A percentile compares a stretch with the other conserved stretches of the same genome.
phyloP scores from a whole-genome alignment of 2,888 invertebrate genomes.

The Diaprepes abbreviatus region DNA sequence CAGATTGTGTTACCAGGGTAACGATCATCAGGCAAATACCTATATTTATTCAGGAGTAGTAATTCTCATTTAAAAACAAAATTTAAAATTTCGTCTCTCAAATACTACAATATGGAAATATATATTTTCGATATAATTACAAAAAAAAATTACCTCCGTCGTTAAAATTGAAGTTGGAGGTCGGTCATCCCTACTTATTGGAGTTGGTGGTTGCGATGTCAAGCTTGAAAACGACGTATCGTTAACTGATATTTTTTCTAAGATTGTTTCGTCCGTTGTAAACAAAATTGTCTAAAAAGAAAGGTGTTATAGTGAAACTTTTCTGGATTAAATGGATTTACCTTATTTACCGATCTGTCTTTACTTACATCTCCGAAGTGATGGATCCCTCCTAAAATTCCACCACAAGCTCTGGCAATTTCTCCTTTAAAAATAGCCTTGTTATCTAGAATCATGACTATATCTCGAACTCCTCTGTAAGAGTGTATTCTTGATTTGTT shows the following conservation, averaged over 20 bases:
- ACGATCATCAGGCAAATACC: too few relatives aligned
- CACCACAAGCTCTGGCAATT: conserved; percentile 84
- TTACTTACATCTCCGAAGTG: conserved; percentile 79
- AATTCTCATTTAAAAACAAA: too few relatives aligned
- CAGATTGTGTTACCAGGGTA: too few relatives aligned
- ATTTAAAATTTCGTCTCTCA: too few relatives aligned
- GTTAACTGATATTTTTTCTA: conserved; percentile 73
- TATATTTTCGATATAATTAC: too few relatives aligned
- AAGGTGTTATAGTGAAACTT: too few relatives aligned
- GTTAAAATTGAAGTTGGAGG: conserved; percentile 74
- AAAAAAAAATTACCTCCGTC: conserved; percentile 62
- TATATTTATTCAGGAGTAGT: too few relatives aligned
- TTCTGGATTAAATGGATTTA: too few relatives aligned
- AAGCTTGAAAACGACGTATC: conserved; percentile 68
- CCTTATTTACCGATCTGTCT: too few relatives aligned
- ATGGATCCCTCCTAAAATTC: conserved; percentile 77
- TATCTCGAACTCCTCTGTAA: conserved; percentile 80
- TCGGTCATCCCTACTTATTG: conserved; percentile 66
- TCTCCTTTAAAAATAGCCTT: conserved; percentile 83
- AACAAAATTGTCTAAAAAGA: conserved; percentile 83
- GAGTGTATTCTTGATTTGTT: conserved; percentile 90
- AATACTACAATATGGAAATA: too few relatives aligned
- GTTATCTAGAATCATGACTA: conserved; percentile 79
- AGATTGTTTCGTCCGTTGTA: conserved; percentile 81
- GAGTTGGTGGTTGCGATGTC: conserved; percentile 58